Conservation (phyloP, 2,888 invertebrate species). For the Crioceris asparagi region DNA sequence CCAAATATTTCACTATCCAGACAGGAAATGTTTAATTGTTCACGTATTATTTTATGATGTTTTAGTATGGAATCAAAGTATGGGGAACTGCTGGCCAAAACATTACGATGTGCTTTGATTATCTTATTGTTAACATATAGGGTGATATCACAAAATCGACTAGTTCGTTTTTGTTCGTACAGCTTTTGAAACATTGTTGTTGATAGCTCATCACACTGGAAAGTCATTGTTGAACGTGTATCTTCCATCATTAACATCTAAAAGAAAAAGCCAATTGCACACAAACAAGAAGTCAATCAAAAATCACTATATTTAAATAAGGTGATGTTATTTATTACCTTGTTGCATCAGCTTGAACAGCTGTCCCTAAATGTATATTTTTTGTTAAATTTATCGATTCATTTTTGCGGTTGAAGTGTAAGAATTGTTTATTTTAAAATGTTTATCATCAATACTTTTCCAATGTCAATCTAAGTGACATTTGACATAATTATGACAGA, state of each 20-base stretch:
- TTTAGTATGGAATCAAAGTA: slow-evolving; percentile 53
- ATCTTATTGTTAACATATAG: slow-evolving; percentile 47
- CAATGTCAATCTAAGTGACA: too few species aligned
- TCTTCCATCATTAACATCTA: slow-evolving; percentile 32
- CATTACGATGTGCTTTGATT: slow-evolving; percentile 50
- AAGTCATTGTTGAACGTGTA: slow-evolving; percentile 33
- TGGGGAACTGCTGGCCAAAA: slow-evolving; percentile 52
- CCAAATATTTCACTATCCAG: slow-evolving; percentile 48
- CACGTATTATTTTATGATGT: slow-evolving; percentile 42
- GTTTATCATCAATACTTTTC: too few species aligned
- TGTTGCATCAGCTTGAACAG: too few species aligned
- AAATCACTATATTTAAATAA: too few species aligned
- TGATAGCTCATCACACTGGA: slow-evolving; percentile 33
- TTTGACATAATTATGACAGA: too few species aligned
- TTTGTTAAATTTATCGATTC: too few species aligned
- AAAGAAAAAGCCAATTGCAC: too few species aligned
- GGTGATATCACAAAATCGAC: slow-evolving; percentile 50
- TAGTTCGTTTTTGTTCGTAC: slow-evolving; percentile 43
- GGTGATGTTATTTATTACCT: too few species aligned
- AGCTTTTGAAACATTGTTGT: slow-evolving; percentile 34
- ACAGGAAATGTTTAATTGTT: slow-evolving; percentile 46
- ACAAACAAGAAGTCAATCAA: too few species aligned
- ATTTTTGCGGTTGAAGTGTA: too few species aligned
- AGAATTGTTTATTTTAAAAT: too few species aligned
- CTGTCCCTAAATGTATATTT: too few species aligned